Base-by-base conservation (phyloP, 2,888 invertebrate species). In the Sisyra terminalis region DNA sequence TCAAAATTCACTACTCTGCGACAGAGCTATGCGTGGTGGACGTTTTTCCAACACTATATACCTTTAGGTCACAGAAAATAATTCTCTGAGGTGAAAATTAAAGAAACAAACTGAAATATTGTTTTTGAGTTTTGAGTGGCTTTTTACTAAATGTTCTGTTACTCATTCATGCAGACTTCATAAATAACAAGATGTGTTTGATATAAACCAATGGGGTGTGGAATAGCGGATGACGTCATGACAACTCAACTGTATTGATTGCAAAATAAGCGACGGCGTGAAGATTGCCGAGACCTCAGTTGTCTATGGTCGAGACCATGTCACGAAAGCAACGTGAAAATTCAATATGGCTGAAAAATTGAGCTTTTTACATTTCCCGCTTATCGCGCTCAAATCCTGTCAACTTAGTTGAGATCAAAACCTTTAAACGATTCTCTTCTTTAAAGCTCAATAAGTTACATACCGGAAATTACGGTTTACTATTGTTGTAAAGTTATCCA, bases 111-210 rank as follows among this genome's bases (percentile, higher is more conserved):
- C 7, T 24, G 24, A 7, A 24, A 24, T 24, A 7, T 46, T 44
- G 42, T 43, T 47, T 46, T 54, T n/a, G n/a, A n/a, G n/a, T n/a
- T n/a, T 49, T 52, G 48, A 49, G 46, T 48, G 52, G 29, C 40
- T 44, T 39, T 46, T 43, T 57, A 57, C 60, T 57, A 56, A 59
- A 55, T 57, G 54, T 55, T 58, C 58, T 55, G 57, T 59, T 56
- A 57, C 57, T 61, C 64, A 64, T 64, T 64, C 62, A 62, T 63
- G 59, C 61, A 62, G 59, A 57, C 60, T 66, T 64, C 66, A 67
- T 68, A 67, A 68, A 65, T 68, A 67, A 67, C 65, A 58, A 63
- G 64, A 68, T 66, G 66, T 65, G 65, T 64, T 60, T 60, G 55
- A 57, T 57, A 55, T 54, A 56, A 57, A 58, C 69, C 67, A 70